phyloP scores from a whole-genome alignment of 2,797 vertebrate species.

The Myoxocephalus aenaeus region DNA sequence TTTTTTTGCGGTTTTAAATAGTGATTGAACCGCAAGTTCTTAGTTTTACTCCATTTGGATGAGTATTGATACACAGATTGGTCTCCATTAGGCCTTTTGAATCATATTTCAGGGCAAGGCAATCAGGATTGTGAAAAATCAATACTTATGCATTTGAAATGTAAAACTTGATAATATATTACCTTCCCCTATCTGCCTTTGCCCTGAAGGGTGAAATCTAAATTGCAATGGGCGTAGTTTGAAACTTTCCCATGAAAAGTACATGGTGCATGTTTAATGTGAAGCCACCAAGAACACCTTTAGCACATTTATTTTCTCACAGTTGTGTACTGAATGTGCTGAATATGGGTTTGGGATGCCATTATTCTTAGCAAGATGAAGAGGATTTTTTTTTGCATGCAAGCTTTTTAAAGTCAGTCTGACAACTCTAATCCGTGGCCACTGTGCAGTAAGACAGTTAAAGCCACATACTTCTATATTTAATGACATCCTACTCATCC shows the following conservation, averaged over 20 bases:
- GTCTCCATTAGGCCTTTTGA: conserved; percentile 67
- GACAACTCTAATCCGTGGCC: conserved; percentile 24
- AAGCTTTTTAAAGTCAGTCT: conserved; percentile 31
- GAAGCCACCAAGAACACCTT: background rate
- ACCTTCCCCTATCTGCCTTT: conserved; percentile 50
- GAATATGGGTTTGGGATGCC: conserved; percentile 12
- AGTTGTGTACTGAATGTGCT: background rate
- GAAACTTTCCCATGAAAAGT: conserved; percentile 47
- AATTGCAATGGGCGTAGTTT: conserved; percentile 45
- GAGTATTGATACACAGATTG: conserved; percentile 74
- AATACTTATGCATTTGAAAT: conserved; percentile 79
- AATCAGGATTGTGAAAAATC: conserved; percentile 71
- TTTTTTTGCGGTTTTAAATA: conserved; percentile 25
- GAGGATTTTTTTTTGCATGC: conserved; percentile 8
- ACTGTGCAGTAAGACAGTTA: conserved; percentile 13
- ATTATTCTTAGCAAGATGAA: conserved; percentile 21
- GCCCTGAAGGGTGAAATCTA: conserved; percentile 54
- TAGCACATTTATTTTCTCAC: conserved; percentile 18
- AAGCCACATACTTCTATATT: conserved; percentile 34
- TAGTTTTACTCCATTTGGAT: conserved; percentile 53
- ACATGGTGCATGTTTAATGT: conserved; percentile 20
- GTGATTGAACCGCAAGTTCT: conserved; percentile 41
- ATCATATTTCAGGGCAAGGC: conserved; percentile 67
- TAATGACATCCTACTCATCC: conserved; percentile 27
- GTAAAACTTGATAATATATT: conserved; percentile 71